Evolutionary conservation across 2,888 invertebrate genomes (phyloP), one percentile per base, ranked within the genome.

Genomic region (Therioaphis trifolii): DNA sequence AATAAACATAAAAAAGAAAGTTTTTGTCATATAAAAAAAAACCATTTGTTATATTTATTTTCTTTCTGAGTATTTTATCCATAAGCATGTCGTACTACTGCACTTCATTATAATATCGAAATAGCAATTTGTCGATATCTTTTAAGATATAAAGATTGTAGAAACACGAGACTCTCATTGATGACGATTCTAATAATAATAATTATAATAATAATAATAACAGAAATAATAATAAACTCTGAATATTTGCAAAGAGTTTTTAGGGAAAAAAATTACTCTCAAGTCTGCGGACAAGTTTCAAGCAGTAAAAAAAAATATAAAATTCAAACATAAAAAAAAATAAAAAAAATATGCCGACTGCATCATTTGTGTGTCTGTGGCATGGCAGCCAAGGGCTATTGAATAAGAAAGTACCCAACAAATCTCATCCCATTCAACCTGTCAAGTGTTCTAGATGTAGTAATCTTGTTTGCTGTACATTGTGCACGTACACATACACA

Each of bases 341-440:
- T 27, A 29, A 74, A 35, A 55, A 69, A 74, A 82, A 82, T 74
- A 63, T 49, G 63, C 72, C 74, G 82, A 74, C 82, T 74, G 46
- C 18, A 63, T 80, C 11, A 27, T 29, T 27, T 72, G 21, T 72
- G 14, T 40, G 74, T 74, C 35, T 66, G 63, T 82, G 66, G 82
- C 61, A 27, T 46, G 35, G 58, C 29, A 63, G 49, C 82, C 49
- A 40, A 61, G 61, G 80, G 80, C 63, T 80, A 72, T 80, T 82
- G 49, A 82, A 82, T 82, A 74, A 74, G 74, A 63, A 72, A 66
- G 24, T 74, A 72, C 82, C 82, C 52, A 52, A 82, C 82, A 74
- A 82, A 82, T 72, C 82, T 74, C 82, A 82, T 82, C 61, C 72
- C 82, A 82, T 82, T 82, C 82, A 82, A 82, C 82, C 80, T 80